These are phyloP conservation scores for Malaclemys terrapin DNA, from an alignment of 2,113 vertebrate species.

Conservation along the genomic window DNA sequence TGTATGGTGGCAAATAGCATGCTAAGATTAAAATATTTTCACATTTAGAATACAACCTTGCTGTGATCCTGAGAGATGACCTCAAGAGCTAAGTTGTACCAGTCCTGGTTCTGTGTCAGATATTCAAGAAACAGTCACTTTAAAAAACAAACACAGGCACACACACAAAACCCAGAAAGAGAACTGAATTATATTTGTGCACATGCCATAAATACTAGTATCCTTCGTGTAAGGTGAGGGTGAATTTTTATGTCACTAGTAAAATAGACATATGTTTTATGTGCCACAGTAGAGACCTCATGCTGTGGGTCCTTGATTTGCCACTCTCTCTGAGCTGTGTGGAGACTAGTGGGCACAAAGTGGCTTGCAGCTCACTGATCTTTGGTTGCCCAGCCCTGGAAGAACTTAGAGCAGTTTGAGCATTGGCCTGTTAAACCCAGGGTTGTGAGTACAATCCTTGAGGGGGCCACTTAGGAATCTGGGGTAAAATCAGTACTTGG, in stretches of 20 bases:
- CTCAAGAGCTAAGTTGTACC: not conserved
- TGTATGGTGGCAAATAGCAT: too few relatives aligned
- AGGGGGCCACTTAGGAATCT: too few relatives aligned
- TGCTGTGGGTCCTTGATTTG: not conserved
- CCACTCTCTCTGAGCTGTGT: not conserved
- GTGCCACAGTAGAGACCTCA: not conserved
- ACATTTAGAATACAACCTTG: fast-evolving
- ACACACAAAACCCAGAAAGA: too few relatives aligned
- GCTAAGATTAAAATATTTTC: too few relatives aligned
- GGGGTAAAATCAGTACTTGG: too few relatives aligned
- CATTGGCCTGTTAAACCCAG: too few relatives aligned
- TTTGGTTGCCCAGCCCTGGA: not conserved
- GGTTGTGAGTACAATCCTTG: too few relatives aligned
- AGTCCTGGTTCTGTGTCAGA: fast-evolving
- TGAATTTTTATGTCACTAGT: not conserved
- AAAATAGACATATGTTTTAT: not conserved
- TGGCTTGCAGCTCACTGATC: not conserved
- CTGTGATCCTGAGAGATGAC: not conserved
- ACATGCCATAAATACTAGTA: not conserved
- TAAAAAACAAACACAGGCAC: not conserved
- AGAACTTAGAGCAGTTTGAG: not conserved
- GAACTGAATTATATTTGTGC: not conserved
- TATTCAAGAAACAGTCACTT: not conserved
- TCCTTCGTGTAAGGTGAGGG: too few relatives aligned
- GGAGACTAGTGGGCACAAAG: fast-evolving